Evolutionary conservation across 2,113 vertebrate species (phyloP).

Genomic region (Petaurus breviceps): DNA sequence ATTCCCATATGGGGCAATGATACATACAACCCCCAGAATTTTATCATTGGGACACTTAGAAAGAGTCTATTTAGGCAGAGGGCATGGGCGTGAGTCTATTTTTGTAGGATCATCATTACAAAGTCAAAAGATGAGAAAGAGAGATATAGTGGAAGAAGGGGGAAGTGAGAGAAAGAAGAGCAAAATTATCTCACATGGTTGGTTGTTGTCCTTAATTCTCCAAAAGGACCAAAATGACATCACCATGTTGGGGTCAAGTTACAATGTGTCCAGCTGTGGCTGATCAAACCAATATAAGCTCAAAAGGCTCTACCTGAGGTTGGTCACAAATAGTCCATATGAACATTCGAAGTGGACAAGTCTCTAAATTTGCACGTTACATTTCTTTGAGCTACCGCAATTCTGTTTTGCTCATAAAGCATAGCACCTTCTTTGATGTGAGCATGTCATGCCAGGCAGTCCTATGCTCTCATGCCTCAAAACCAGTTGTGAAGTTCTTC

Average conservation of each 20-base stretch:
- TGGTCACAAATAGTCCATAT: too few species aligned
- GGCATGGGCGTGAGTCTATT: neutral
- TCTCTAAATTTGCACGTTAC: neutral
- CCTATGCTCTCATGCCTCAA: neutral
- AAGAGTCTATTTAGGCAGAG: neutral
- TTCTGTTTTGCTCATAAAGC: neutral
- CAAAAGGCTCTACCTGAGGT: too few species aligned
- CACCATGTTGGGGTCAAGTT: too few species aligned
- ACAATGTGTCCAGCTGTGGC: neutral
- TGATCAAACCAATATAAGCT: too few species aligned
- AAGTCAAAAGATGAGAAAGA: neutral
- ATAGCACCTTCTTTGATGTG: neutral
- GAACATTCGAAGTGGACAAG: neutral
- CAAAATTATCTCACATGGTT: neutral
- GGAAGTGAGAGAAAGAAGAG: neutral
- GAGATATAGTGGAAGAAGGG: neutral
- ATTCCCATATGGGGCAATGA: too few species aligned
- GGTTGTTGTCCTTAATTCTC: neutral
- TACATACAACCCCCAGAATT: too few species aligned
- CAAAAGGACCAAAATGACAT: neutral
- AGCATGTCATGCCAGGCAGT: too few species aligned
- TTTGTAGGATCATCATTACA: neutral
- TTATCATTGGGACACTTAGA: neutral
- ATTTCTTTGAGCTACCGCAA: neutral
- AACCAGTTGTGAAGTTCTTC: neutral